These are phyloP conservation scores for Tetragnatha versicolor DNA, from an alignment of 1,140 invertebrate genomes.

Conservation along the genomic window DNA sequence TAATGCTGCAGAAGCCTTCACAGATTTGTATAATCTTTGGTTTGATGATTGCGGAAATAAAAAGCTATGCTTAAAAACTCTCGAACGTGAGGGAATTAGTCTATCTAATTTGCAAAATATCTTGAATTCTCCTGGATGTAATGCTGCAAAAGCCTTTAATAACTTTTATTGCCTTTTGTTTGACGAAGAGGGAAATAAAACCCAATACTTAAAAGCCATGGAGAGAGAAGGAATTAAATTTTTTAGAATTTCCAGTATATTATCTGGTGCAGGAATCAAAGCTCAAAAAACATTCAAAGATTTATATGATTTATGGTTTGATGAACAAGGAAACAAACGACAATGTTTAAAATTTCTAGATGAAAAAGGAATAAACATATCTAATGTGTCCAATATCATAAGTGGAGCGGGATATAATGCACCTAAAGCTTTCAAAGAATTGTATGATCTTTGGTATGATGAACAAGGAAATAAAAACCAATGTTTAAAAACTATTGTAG, in stretches of 20 bases:
- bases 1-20: too few species aligned
- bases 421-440: conserved; percentile 5
- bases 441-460: too few species aligned
- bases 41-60: too few species aligned
- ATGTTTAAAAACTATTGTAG: background rate
- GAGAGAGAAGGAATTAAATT: background rate
- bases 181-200: conserved; percentile 2
- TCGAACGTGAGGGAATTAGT: background rate
- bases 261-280: background rate
- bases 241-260: background rate
- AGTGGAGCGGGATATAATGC: background rate
- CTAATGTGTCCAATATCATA: background rate
- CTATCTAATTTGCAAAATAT: background rate
- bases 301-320: background rate
- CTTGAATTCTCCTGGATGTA: background rate
- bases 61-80: conserved; percentile 1
- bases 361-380: background rate
- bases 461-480: too few species aligned
- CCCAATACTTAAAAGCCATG: conserved; percentile 3
- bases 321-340: background rate
- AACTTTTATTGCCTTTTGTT: conserved; percentile 3
- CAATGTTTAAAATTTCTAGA: conserved; percentile 8
- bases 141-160: conserved; percentile 2
- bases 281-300: conserved; percentile 1
- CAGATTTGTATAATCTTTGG: too few species aligned